Base-by-base conservation (phyloP, 2,113 vertebrate species). In the Archocentrus centrarchus region DNA sequence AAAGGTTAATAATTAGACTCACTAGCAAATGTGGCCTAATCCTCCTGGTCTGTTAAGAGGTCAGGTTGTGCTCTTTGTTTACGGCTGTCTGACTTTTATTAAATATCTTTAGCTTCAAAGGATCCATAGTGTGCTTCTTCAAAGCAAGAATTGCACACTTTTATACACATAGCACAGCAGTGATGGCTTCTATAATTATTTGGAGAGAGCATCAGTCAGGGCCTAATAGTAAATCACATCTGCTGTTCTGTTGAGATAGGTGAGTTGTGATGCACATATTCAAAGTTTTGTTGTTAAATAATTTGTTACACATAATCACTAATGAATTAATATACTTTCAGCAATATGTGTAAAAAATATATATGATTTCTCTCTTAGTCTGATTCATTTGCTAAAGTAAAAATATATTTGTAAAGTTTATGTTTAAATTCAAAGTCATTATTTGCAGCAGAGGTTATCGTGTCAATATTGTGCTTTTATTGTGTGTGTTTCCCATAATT, bases 1-100 rank as follows among this genome's bases (percentile, higher is more conserved):
- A 20, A 50, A 30, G 44, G 44, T 70, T 70, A 70, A 70, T 70
- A 50, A 70, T 70, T 70, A 70, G 64, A 30, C 66, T 27, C 24
- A 7, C 24, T 24, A 50, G 22, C 30, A 24, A 50, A 18, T 50
- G 15, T 50, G 47, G 24, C 66, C 44, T 50, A 50, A 30, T 17
- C 22, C 41, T 30, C 10, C 22, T 50, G 41, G 41, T 47, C 41
- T 50, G 41, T 50, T 50, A 70, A 8, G 17, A 50, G 64, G 50
- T 15, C 2, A 70, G 15, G 41, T 50, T 30, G 64, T 70, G 18
- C 18, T 50, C 18, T 41, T 47, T 47, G 44, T 70, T 11, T 70
- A 15, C 64, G 18, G 64, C 22, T 50, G 3, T 50, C 14, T 50
- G 44, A 50, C 44, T 63, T 57, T 63, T 37, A 1, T 13, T 39